phyloP scores from a whole-genome alignment of 2,797 vertebrate species.

The Molossus alvarezi region DNA sequence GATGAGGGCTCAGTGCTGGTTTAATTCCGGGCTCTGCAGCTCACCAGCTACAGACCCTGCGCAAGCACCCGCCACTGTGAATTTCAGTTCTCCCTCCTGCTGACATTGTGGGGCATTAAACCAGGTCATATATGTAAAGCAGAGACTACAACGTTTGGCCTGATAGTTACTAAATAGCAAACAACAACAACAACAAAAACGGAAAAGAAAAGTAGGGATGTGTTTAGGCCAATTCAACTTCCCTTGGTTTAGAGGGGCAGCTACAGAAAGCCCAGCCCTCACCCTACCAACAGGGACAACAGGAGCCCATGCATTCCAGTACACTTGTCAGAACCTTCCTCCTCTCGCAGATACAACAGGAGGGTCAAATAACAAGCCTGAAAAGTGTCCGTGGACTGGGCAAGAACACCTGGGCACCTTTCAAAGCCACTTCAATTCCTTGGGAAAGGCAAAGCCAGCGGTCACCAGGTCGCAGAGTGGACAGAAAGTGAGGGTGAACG shows the following conservation, averaged over 20 bases:
- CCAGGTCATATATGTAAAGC: not conserved
- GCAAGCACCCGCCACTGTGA: not conserved
- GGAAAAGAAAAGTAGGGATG: not conserved
- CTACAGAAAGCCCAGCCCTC: not conserved
- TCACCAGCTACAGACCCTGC: not conserved
- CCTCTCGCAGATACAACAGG: slow-evolving; percentile 6
- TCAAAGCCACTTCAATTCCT: not conserved
- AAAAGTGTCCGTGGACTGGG: not conserved
- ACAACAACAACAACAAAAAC: not conserved
- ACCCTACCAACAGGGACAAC: not conserved
- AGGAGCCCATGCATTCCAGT: not conserved
- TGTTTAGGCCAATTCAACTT: not conserved
- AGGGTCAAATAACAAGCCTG: not conserved
- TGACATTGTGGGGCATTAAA: not conserved
- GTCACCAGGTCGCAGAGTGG: not conserved
- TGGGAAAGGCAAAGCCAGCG: not conserved
- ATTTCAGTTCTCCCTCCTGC: not conserved
- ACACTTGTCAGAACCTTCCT: not conserved
- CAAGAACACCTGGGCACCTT: not conserved
- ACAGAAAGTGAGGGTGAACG: not conserved
- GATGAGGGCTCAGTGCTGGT: not conserved
- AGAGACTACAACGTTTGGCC: not conserved
- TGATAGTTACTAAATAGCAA: not conserved
- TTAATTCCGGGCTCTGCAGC: not conserved
- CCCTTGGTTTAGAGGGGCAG: not conserved